These are phyloP conservation scores for Erythrocercus mccallii DNA, from an alignment of 2,113 vertebrate genomes.

Conservation along the genomic window DNA sequence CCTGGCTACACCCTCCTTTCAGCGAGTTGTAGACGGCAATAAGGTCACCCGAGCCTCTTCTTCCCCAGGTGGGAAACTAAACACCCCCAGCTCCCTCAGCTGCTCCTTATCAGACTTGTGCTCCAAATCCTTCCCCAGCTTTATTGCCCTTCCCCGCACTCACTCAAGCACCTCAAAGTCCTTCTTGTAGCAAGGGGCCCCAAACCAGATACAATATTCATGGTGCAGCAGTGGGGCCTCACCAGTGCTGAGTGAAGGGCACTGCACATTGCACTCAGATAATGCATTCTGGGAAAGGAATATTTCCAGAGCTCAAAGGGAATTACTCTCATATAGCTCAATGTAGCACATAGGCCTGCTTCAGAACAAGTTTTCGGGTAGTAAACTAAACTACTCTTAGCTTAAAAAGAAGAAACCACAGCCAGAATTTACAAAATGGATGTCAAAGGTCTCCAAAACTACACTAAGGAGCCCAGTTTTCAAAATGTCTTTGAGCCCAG, in stretches of 20 bases:
- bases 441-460: background rate
- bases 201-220: rapidly evolving
- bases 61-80: background rate
- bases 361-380: background rate
- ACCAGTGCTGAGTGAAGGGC: background rate
- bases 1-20: background rate
- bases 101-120: background rate
- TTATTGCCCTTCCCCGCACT: background rate
- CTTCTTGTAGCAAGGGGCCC: background rate
- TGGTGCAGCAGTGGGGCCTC: background rate
- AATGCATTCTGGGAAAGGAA: background rate
- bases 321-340: background rate
- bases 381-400: background rate
- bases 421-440: background rate
- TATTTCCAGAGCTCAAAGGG: background rate
- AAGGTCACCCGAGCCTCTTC: background rate
- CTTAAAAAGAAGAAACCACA: background rate
- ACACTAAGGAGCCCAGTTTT: background rate
- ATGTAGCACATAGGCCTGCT: background rate
- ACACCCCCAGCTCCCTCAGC: background rate
- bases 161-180: background rate
- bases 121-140: background rate
- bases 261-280: background rate
- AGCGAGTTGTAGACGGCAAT: background rate
- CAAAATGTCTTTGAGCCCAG: background rate